phyloP scores from a whole-genome alignment of 2,888 invertebrate genomes.

The Nemotelus pantherinus region DNA sequence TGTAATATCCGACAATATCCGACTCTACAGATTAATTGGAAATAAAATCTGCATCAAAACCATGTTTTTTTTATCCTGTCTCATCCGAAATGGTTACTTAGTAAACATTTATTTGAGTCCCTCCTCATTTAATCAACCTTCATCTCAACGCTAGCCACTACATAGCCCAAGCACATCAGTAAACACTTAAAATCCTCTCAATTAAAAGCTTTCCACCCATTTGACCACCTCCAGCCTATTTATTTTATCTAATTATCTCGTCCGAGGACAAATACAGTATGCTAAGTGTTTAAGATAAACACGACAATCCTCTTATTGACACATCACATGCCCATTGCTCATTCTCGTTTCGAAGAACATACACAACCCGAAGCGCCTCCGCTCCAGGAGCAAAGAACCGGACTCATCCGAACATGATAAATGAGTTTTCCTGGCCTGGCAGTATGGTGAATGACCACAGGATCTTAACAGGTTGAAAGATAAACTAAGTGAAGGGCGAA shows the following conservation, averaged over 20 bases:
- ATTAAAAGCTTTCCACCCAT: not conserved
- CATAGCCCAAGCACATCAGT: not conserved
- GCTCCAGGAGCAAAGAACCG: not conserved
- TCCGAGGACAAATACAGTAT: conserved; percentile 21
- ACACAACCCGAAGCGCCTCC: too few species aligned
- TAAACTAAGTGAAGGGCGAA: not conserved
- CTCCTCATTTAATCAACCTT: not conserved
- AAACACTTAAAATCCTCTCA: conserved; percentile 14
- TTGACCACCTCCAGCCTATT: not conserved
- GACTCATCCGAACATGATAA: conserved; percentile 28
- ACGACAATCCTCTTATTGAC: conserved; percentile 34
- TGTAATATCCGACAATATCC: too few species aligned
- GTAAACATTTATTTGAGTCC: too few species aligned
- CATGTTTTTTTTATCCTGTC: too few species aligned
- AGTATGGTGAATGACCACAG: not conserved
- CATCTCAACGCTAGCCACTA: not conserved
- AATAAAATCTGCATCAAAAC: too few species aligned
- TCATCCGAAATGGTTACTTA: too few species aligned
- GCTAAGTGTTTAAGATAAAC: conserved; percentile 16
- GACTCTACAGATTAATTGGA: too few species aligned
- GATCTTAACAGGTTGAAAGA: not conserved
- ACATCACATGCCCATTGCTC: not conserved
- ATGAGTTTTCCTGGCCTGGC: conserved; percentile 4
- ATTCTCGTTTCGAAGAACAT: too few species aligned
- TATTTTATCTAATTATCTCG: conserved; percentile 9